Conservation (phyloP, 2,888 invertebrate genomes). For the Galeruca laticollis region DNA sequence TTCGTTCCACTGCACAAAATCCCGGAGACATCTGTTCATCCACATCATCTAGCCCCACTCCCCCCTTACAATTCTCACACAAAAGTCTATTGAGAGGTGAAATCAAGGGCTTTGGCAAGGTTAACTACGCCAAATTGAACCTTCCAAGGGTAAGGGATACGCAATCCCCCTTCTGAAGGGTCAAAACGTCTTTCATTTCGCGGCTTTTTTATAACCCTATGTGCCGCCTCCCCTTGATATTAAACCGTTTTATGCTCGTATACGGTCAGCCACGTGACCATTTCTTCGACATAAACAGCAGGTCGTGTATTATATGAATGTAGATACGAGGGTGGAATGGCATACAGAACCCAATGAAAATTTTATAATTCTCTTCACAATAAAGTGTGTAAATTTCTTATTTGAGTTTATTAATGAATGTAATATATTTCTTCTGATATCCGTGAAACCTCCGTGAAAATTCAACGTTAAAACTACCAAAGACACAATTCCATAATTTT, state of each 20-base stretch:
- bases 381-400: no score
- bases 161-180: constrained; percentile 56
- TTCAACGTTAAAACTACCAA: no score
- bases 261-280: constrained; percentile 51
- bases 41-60: constrained; percentile 32
- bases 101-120: constrained; percentile 53
- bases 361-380: no score
- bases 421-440: no score
- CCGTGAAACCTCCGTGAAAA: no score
- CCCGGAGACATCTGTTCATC: constrained; percentile 31
- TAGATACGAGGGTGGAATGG: constrained; percentile 19
- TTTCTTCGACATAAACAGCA: constrained; percentile 52
- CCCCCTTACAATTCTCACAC: constrained; percentile 25
- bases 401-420: no score
- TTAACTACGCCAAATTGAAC: constrained; percentile 63
- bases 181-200: constrained; percentile 63
- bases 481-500: no score
- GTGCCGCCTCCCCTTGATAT: constrained; percentile 51
- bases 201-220: constrained; percentile 60
- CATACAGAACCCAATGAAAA: no score
- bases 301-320: constrained; percentile 25
- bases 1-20: constrained; percentile 26
- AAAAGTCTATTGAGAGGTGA: constrained; percentile 39
- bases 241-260: constrained; percentile 53
- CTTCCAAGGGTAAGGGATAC: constrained; percentile 53